Evolutionary conservation across 1,140 invertebrate species (phyloP).

Genomic region (Anoplophora glabripennis): DNA sequence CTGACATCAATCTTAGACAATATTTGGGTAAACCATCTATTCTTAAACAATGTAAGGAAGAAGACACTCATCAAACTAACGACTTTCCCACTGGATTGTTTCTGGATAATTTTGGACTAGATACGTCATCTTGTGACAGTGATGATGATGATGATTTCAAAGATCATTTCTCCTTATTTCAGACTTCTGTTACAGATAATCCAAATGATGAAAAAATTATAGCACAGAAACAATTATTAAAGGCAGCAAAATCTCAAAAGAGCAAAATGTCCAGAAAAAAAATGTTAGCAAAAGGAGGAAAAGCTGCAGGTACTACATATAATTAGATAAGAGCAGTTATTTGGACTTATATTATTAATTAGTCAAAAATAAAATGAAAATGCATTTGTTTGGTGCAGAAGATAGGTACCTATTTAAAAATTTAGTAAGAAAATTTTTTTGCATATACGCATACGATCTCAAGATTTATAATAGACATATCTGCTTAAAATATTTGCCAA

Average conservation of each 20-base stretch:
- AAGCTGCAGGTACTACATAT: slow-evolving; percentile 23
- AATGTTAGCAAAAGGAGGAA: slow-evolving; percentile 32
- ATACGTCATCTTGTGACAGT: slow-evolving; percentile 37
- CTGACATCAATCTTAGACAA: slow-evolving; percentile 47
- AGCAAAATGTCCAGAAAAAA: slow-evolving; percentile 39
- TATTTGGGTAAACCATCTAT: slow-evolving; percentile 41
- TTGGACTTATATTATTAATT: too few relatives aligned
- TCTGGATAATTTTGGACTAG: slow-evolving; percentile 32
- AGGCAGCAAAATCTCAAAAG: slow-evolving; percentile 42
- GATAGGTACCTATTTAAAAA: too few relatives aligned
- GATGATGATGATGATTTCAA: slow-evolving; percentile 42
- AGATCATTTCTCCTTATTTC: slow-evolving; percentile 31
- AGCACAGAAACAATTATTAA: slow-evolving; percentile 46
- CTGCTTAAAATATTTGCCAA: too few relatives aligned
- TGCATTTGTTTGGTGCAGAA: too few relatives aligned
- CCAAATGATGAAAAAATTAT: slow-evolving; percentile 42
- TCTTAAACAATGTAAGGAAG: slow-evolving; percentile 27
- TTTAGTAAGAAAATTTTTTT: too few relatives aligned
- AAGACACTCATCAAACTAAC: slow-evolving; percentile 24
- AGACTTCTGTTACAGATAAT: slow-evolving; percentile 25
- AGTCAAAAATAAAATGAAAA: too few relatives aligned
- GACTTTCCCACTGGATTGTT: slow-evolving; percentile 30
- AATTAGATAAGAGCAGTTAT: too few relatives aligned
- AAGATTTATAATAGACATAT: too few relatives aligned
- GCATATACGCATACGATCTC: too few relatives aligned